These are phyloP conservation scores for Leptestheria dahalacensis DNA, from an alignment of 1,140 invertebrate species.

Conservation along the genomic window DNA sequence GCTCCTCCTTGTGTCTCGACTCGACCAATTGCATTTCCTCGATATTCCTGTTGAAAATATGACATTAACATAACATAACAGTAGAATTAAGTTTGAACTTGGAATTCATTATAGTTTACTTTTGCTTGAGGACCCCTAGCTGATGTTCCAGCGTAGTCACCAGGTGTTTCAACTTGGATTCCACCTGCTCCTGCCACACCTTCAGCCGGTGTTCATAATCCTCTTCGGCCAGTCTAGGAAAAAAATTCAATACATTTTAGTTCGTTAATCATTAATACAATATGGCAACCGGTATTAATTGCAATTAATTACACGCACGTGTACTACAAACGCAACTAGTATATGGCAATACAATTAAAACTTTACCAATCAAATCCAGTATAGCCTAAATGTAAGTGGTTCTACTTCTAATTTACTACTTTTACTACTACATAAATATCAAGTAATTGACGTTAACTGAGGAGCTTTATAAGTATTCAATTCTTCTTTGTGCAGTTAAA, in stretches of 20 bases:
- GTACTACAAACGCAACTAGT: no score
- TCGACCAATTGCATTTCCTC: not conserved
- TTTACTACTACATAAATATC: no score
- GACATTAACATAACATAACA: no score
- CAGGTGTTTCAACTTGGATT: not conserved
- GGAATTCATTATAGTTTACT: not conserved
- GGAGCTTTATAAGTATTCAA: no score
- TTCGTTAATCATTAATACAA: not conserved
- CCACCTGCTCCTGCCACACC: not conserved
- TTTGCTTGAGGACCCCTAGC: not conserved
- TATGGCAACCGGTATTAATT: no score
- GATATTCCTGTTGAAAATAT: slow-evolving; percentile 1
- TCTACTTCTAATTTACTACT: no score
- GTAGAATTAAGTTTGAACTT: not conserved
- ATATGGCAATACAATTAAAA: no score
- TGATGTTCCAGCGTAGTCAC: not conserved
- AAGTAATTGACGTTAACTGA: no score
- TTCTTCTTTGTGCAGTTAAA: no score
- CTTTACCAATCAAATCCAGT: no score
- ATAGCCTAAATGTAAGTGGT: no score
- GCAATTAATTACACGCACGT: no score
- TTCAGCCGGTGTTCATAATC: not conserved
- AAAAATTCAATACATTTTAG: not conserved
- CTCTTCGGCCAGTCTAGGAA: not conserved
- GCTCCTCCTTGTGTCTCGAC: not conserved